A percentile compares a stretch with the other conserved stretches of the same genome.
phyloP scores from a whole-genome alignment of 1,140 invertebrate genomes.

The Trachymyrmex septentrionalis region DNA sequence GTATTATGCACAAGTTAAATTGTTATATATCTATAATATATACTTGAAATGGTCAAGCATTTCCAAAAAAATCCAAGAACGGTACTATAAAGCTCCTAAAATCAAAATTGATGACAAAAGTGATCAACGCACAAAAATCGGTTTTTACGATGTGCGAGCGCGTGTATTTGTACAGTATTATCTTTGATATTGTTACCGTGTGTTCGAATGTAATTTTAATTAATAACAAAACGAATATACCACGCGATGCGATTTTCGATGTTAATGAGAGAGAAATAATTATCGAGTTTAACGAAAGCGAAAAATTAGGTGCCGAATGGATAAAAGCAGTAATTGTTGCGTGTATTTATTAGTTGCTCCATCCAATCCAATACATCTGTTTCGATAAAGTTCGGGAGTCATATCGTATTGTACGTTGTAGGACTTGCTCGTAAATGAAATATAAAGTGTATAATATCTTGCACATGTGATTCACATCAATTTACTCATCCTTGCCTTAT shows the following conservation, averaged over 20 bases:
- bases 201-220: slow-evolving; percentile 30
- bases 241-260: neutral
- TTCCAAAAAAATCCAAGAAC: neutral
- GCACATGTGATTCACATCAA: neutral
- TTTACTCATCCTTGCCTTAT: neutral
- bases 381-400: slow-evolving; percentile 51
- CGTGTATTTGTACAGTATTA: neutral
- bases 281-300: neutral
- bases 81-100: slow-evolving; percentile 36
- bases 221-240: neutral
- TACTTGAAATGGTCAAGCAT: neutral
- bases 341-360: slow-evolving; percentile 47
- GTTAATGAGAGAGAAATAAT: slow-evolving; percentile 9
- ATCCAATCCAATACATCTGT: slow-evolving; percentile 14
- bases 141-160: neutral
- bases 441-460: slow-evolving; percentile 63
- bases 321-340: slow-evolving; percentile 48
- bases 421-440: slow-evolving; percentile 68
- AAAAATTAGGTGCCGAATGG: slow-evolving; percentile 11
- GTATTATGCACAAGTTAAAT: neutral
- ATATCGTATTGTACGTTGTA: slow-evolving; percentile 66
- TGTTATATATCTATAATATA: neutral
- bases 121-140: slow-evolving; percentile 5
- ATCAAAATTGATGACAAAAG: slow-evolving; percentile 43
- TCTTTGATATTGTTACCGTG: neutral